These are phyloP conservation scores for Boleophthalmus pectinirostris DNA, from an alignment of 2,113 vertebrate species.

Conservation along the genomic window DNA sequence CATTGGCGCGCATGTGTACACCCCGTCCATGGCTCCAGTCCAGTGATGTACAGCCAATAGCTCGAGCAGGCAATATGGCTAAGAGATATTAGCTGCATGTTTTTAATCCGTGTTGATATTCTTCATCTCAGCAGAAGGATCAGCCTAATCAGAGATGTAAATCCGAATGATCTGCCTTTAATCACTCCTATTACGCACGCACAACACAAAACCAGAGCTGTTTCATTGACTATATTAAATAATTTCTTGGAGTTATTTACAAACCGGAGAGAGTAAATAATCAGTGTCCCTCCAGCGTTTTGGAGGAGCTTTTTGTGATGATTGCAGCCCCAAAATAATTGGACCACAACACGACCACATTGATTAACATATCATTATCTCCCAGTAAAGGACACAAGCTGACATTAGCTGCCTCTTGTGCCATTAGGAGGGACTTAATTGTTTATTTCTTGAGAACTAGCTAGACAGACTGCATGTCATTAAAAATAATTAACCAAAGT, in stretches of 20 bases:
- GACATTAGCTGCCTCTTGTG: constrained; percentile 10
- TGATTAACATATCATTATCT: constrained; percentile 12
- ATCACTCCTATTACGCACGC: constrained; percentile 32
- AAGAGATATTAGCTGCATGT: constrained; percentile 23
- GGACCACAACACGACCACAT: constrained; percentile 3
- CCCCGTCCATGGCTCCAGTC: constrained; percentile 41
- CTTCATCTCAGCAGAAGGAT: constrained; percentile 18
- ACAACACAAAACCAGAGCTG: constrained; percentile 6
- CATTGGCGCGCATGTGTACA: constrained; percentile 28
- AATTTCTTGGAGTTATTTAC: constrained; percentile 29
- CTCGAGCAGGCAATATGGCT: constrained; percentile 29
- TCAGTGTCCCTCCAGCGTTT: constrained; percentile 10
- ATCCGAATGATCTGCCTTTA: constrained; percentile 34
- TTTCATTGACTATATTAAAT: constrained; percentile 18
- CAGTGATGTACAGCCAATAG: constrained; percentile 36
- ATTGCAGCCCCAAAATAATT: constrained; percentile 1
- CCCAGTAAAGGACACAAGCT: constrained; percentile 3
- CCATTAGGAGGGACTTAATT: constrained; percentile 25
- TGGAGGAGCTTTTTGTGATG: background rate
- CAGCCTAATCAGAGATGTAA: constrained; percentile 28
- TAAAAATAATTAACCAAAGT: constrained; percentile 10
- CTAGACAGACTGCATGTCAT: background rate
- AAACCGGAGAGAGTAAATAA: constrained; percentile 27
- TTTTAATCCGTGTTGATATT: constrained; percentile 27
- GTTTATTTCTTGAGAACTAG: constrained; percentile 22